These are phyloP conservation scores for Temnothorax longispinosus DNA, from an alignment of 1,140 invertebrate genomes.

Conservation along the genomic window DNA sequence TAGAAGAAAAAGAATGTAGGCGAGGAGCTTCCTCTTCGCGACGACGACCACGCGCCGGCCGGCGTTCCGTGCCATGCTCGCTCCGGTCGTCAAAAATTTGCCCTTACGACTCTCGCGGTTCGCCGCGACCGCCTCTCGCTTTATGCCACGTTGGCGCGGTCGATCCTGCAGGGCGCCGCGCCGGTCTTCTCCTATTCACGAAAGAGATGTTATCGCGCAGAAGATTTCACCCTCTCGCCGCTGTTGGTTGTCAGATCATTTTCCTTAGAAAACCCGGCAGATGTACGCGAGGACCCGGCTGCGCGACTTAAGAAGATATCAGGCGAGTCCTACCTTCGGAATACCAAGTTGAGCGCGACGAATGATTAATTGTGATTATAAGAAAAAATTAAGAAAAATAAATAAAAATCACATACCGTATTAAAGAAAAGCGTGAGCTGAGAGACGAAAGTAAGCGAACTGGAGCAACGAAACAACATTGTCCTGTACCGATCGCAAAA, in stretches of 20 bases:
- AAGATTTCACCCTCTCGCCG: slow-evolving; percentile 33
- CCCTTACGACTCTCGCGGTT: slow-evolving; percentile 46
- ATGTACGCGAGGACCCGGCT: slow-evolving; percentile 18
- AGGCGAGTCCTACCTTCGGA: neutral
- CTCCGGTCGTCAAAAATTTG: slow-evolving; percentile 14
- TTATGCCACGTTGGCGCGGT: neutral
- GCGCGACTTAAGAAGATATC: neutral
- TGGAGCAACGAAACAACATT: neutral
- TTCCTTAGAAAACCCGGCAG: slow-evolving; percentile 31
- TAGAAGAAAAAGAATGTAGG: neutral
- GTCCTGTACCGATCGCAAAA: neutral
- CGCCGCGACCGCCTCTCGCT: slow-evolving; percentile 32
- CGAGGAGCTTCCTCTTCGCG: slow-evolving; percentile 20
- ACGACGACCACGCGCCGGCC: neutral
- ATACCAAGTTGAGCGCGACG: neutral
- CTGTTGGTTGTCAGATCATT: neutral
- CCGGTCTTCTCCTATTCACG: slow-evolving; percentile 3
- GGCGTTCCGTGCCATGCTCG: neutral
- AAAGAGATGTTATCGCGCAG: slow-evolving; percentile 41
- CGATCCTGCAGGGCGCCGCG: neutral
- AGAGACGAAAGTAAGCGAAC: neutral
- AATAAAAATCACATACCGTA: neutral
- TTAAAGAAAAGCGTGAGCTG: neutral
- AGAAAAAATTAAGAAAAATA: neutral
- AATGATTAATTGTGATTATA: slow-evolving; percentile 3